Conservation (phyloP, 2,113 vertebrate genomes). For the Origma solitaria region DNA sequence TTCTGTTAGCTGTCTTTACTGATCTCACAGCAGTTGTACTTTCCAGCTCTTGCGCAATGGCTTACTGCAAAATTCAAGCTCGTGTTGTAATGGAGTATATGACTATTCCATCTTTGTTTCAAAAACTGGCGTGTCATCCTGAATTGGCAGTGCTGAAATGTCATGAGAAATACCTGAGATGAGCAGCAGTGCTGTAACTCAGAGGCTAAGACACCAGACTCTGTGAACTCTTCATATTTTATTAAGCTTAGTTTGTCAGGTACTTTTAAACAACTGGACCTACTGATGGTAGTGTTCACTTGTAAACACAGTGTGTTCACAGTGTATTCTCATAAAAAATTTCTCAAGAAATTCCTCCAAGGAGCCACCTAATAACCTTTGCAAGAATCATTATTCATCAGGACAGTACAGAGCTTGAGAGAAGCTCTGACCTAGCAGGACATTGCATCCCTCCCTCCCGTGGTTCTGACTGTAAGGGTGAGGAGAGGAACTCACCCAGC, state of each 20-base stretch:
- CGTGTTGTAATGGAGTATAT: not conserved
- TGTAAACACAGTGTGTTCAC: not conserved
- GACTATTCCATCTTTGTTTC: not conserved
- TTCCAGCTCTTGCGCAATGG: not conserved
- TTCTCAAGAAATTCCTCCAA: not conserved
- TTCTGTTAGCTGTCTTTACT: not conserved
- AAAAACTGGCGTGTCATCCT: not conserved
- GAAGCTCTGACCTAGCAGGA: not conserved
- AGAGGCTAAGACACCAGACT: not conserved
- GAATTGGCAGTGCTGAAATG: not conserved
- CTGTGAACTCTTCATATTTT: not conserved
- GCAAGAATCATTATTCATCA: not conserved
- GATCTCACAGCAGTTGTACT: not conserved
- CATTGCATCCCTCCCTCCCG: not conserved
- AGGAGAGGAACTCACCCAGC: not conserved
- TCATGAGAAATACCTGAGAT: not conserved
- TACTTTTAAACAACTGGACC: not conserved
- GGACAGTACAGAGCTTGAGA: not conserved
- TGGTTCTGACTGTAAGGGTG: not conserved
- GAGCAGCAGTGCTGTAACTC: not conserved
- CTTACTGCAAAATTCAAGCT: not conserved
- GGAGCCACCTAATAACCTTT: not conserved
- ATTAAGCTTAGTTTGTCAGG: not conserved
- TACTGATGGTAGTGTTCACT: not conserved
- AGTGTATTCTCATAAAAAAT: not conserved